Base-by-base conservation (phyloP, 2,113 vertebrate species). In the Odontophorus gujanensis region DNA sequence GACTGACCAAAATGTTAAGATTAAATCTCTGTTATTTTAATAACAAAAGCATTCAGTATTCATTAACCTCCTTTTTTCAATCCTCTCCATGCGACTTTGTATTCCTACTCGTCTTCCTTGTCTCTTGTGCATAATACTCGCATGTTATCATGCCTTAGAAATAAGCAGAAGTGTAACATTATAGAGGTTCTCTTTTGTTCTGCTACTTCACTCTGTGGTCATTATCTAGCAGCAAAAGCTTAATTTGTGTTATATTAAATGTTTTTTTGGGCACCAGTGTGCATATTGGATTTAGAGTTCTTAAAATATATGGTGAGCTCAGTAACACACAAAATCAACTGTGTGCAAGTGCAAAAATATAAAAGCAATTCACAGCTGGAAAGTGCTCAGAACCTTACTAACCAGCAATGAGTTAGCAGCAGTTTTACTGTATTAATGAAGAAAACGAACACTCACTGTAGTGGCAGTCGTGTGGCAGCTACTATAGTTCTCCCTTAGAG, bases 1-100 rank as follows among this genome's bases (percentile, higher is more conserved):
- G 78, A 87, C 81, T 91, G 87, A 73, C 69, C 21, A 17, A 92
- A 94, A 97, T 82, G 66, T 91, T 90, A 92, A 63, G 79, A 95
- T 90, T 95, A 97, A 93, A 93, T 82, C 59, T 82, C 28, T 24
- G 9, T 91, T 96, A 96, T 96, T 97, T 97, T 94, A 94, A 95
- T 95, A 89, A 71, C 65, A 74, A 93, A 91, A 42, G 59, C 62
- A 91, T 84, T 42, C 13, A 14, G 47, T 87, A 91, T 86, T 89
- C 43, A 74, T 83, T 90, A 88, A 50, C 67, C 90, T 76, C 45
- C 75, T 38, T 57, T 87, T 87, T 95, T 95, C 68, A 90, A 69
- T 72, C 74, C 3, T 16, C 50, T 15, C 6, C 32, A 9, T 63
- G 47, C 36, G 65, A 48, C 18, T 96, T 93, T 85, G 15, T 51